phyloP scores from a whole-genome alignment of 2,797 vertebrate species.

The Myotis vivesi region DNA sequence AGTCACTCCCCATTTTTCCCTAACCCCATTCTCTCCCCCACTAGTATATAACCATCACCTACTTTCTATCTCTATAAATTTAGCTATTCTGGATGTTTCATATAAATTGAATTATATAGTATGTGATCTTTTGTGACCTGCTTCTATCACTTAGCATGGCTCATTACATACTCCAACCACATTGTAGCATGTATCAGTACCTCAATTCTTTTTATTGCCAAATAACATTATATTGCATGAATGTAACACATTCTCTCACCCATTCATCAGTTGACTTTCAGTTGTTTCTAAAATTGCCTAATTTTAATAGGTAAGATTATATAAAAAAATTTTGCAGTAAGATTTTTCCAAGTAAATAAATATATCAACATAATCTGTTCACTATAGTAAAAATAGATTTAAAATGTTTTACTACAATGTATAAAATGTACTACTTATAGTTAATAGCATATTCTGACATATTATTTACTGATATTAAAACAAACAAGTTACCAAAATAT shows the following conservation, averaged over 20 bases:
- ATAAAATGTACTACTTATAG: background rate
- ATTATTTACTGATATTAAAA: constrained; percentile 1
- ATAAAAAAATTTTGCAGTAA: background rate
- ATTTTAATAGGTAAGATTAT: background rate
- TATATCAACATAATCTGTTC: background rate
- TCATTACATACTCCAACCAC: background rate
- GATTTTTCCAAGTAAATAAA: constrained; percentile 18
- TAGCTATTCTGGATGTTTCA: background rate
- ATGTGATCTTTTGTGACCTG: background rate
- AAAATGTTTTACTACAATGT: background rate
- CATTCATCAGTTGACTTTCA: background rate
- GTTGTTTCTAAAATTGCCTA: background rate
- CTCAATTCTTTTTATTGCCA: background rate
- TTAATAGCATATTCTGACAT: background rate
- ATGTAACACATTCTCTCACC: background rate
- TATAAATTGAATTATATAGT: background rate
- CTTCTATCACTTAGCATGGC: background rate
- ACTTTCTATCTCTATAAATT: background rate
- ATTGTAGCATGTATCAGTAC: background rate
- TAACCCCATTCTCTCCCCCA: background rate
- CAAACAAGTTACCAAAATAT: background rate
- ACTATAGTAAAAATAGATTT: background rate
- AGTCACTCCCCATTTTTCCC: background rate
- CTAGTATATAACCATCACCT: background rate
- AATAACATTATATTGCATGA: background rate